Evolutionary conservation across 2,888 invertebrate genomes (phyloP).

Genomic region (Leptopilina myrica): DNA sequence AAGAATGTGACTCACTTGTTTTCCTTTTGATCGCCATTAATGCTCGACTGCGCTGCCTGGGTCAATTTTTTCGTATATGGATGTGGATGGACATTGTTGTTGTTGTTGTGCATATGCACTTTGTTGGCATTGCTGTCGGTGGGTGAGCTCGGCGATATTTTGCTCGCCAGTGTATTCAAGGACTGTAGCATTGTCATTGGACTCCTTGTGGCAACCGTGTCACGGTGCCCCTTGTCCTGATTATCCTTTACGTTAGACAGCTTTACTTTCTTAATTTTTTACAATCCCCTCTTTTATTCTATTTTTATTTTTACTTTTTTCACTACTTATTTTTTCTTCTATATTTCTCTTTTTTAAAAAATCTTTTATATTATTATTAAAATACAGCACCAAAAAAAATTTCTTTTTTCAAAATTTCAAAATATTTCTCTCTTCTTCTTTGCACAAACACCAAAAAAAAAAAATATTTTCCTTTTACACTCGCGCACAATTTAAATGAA

Average conservation of each 20-base stretch:
- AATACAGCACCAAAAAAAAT: no score
- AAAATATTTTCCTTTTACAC: no score
- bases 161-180: constrained; percentile 92
- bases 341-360: no score
- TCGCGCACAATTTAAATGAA: no score
- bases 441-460: no score
- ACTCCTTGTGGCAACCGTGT: constrained; percentile 63
- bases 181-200: constrained; percentile 87
- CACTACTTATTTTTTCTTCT: neutral
- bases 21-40: constrained; percentile 73
- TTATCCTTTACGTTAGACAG: constrained; percentile 25
- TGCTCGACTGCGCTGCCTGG: constrained; percentile 64
- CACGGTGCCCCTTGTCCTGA: constrained; percentile 64
- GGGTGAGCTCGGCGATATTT: constrained; percentile 88
- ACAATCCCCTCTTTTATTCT: no score
- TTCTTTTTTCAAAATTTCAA: no score
- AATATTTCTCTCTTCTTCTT: no score
- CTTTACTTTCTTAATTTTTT: constrained; percentile 25
- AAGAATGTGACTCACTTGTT: constrained; percentile 70
- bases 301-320: neutral
- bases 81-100: constrained; percentile 68
- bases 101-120: constrained; percentile 80
- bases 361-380: no score
- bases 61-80: constrained; percentile 72
- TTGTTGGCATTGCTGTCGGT: constrained; percentile 84